These are phyloP conservation scores for Rhegmatorhina hoffmannsi DNA, from an alignment of 2,113 vertebrate genomes.

Conservation along the genomic window DNA sequence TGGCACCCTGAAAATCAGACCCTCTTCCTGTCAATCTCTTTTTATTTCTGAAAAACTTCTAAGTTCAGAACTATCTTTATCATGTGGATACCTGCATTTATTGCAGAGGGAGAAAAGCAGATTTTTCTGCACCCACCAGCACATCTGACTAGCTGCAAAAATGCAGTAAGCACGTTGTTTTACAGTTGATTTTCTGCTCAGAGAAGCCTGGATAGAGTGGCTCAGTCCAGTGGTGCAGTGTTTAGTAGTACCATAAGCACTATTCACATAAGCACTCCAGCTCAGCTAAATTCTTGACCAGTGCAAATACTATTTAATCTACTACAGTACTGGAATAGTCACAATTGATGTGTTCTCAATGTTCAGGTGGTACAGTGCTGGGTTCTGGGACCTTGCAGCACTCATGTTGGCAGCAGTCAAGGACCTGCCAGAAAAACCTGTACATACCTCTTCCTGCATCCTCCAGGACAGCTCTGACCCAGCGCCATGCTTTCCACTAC, in stretches of 20 bases:
- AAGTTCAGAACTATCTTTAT: not conserved
- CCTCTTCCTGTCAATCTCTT: not conserved
- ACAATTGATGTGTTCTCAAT: not conserved
- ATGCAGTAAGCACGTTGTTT: not conserved
- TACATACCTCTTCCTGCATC: not conserved
- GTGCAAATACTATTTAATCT: not conserved
- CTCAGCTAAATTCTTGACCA: not conserved
- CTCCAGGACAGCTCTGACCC: not conserved
- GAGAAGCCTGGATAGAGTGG: not conserved
- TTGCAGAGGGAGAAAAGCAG: not conserved
- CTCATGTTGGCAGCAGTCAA: not conserved
- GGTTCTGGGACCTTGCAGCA: not conserved
- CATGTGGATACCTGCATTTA: not conserved
- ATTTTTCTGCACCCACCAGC: not conserved
- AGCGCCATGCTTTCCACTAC: accelerated
- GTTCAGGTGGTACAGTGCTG: not conserved
- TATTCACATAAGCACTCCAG: not conserved
- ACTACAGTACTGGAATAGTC: not conserved
- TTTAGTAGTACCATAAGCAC: accelerated
- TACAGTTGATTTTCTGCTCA: not conserved
- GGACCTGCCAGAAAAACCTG: accelerated
- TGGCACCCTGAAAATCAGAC: not conserved
- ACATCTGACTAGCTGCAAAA: not conserved
- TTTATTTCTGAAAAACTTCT: not conserved
- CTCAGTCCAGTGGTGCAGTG: accelerated